Base-by-base conservation (phyloP, 2,797 vertebrate genomes). In the Buceros bicornis region DNA sequence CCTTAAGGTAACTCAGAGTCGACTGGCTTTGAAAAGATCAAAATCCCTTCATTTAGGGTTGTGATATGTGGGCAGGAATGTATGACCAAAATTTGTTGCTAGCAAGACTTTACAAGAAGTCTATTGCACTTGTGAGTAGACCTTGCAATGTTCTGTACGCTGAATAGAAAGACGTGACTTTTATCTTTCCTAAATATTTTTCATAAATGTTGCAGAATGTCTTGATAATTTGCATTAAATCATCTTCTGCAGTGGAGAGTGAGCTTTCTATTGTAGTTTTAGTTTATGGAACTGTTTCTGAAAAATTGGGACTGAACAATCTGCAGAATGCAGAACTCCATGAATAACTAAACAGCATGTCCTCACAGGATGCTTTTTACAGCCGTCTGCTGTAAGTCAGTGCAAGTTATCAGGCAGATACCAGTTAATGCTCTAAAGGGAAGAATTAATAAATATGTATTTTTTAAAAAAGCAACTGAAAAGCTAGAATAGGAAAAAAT, bases 161-260 rank as follows among this genome's bases (percentile, higher is more conserved):
- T 80, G 29, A 3, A 45, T 54, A 16, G 48, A 67, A 90, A 87
- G 26, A 35, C 65, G 16, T 48, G 87, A 42, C 53, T 77, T 89
- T 82, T 58, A 4, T 56, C 28, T 69, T 77, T 61, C 31, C 40
- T 74, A 74, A 89, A 87, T 74, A 71, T 69, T 89, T 91, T 90
- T 83, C 42, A 51, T 62, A 71, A 64, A 47, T 48, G 8, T 64
- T 95, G 54, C 45, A 74, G 33, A 72, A 33, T 85, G 62, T 51
- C 25, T 71, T 61, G 47, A 33, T 84, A 71, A 74, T 89, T 90
- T 87, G 10, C 57, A 69, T 92, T 87, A 65, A 90, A 92, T 85
- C 8, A 37, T 82, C 62, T 85, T 57, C 66, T 93, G 57, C 57
- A 58, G 53, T 58, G 54, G 25, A 69, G 35, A 85, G 35, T 81